A percentile compares a stretch with the other conserved stretches of the same genome.
Conservation (phyloP, 2,797 vertebrate species). For the Helarctos malayanus region DNA sequence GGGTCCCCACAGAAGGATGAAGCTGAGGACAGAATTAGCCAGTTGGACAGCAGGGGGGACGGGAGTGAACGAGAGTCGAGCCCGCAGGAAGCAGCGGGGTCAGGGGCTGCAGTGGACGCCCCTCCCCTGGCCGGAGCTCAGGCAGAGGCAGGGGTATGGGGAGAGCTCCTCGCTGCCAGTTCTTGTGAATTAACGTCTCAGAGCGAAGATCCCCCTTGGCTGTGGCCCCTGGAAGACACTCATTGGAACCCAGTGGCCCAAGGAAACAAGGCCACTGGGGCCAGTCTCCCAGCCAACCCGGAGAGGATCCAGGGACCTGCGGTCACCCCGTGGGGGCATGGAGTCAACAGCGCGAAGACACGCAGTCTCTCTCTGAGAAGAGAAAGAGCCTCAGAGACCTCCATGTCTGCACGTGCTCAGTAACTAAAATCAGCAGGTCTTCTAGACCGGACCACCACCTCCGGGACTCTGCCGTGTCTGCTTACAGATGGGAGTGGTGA, state of each 20-base stretch:
- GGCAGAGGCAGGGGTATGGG: background rate
- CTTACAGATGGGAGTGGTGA: background rate
- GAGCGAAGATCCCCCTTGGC: background rate
- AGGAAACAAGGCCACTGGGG: background rate
- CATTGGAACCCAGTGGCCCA: background rate
- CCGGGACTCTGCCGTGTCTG: background rate
- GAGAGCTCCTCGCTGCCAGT: background rate
- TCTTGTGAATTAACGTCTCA: background rate
- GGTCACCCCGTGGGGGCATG: background rate
- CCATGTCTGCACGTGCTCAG: background rate
- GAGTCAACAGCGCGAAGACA: background rate
- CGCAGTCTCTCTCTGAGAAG: background rate
- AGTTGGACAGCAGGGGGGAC: background rate
- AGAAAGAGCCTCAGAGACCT: background rate
- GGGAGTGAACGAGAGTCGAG: background rate
- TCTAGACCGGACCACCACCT: background rate
- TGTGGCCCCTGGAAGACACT: background rate
- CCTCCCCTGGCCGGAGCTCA: background rate
- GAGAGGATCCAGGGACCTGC: background rate
- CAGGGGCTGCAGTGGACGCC: background rate
- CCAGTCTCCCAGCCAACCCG: background rate
- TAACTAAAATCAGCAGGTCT: too few species aligned
- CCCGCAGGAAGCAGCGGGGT: background rate
- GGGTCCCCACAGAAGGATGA: background rate
- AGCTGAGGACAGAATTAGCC: background rate